A percentile compares a stretch with the other conserved stretches of the same genome.
Conservation (phyloP, 2,888 invertebrate genomes). For the Ichneumoninae sp. region DNA sequence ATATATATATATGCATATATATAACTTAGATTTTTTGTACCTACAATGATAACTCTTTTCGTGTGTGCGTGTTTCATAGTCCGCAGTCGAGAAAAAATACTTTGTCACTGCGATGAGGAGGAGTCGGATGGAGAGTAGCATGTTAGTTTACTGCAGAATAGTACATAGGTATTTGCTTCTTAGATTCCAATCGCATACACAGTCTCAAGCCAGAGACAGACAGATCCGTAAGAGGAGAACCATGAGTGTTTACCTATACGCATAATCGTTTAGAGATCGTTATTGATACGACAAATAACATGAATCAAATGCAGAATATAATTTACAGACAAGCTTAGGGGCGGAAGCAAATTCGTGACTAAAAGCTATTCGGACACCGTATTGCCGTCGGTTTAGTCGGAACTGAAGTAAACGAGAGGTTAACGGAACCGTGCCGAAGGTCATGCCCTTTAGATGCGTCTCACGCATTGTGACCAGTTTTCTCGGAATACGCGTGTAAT, state of each 20-base stretch:
- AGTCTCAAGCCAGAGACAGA: slow-evolving; percentile 11
- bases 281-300: not conserved
- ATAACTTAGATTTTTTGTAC: slow-evolving; percentile 34
- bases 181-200: slow-evolving; percentile 35
- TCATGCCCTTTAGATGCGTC: not conserved
- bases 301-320: slow-evolving; percentile 18
- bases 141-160: slow-evolving; percentile 5
- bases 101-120: slow-evolving; percentile 6
- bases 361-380: not conserved
- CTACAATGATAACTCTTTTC: slow-evolving; percentile 37
- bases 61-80: slow-evolving; percentile 22
- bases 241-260: slow-evolving; percentile 26
- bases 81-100: slow-evolving; percentile 21
- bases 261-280: slow-evolving; percentile 32
- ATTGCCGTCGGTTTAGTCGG: slow-evolving; percentile 7
- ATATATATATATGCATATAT: not conserved
- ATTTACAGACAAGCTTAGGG: slow-evolving; percentile 2
- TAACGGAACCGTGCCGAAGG: not conserved
- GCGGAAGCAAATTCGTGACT: not conserved
- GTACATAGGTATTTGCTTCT: slow-evolving; percentile 23
- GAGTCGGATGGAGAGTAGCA: not conserved
- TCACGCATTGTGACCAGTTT: not conserved
- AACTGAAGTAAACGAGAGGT: no score
- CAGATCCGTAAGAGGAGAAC: slow-evolving; percentile 1
- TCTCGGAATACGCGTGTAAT: not conserved